Base-by-base conservation (phyloP, 2,113 vertebrate species). In the Muntiacus muntjak region DNA sequence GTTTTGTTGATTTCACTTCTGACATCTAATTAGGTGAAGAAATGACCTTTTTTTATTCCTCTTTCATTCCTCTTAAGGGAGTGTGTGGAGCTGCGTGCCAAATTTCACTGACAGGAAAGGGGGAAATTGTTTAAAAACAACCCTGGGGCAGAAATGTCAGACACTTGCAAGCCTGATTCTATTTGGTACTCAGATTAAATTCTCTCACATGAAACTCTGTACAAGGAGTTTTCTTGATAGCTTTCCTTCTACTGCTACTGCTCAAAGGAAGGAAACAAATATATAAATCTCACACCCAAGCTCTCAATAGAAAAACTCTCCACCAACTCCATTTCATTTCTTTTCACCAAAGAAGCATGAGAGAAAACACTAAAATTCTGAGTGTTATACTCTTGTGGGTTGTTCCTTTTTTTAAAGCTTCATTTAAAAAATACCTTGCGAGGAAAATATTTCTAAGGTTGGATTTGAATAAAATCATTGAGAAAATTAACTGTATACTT, bases 401-500 rank as follows among this genome's bases (percentile, higher is more conserved):
- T 54, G 10, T 43, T 52, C 54, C 40, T 7, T 52, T 50, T 85
- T 86, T 91, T 36, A 64, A 88, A 23, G 14, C 7, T 57, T 86
- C 6, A 5, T 12, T 90, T 91, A 40, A n/a, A 58, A 89, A 92
- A 47, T 40, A 52, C 8, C 40, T 76, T 57, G 19, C 45, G 23
- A 82, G 47, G 36, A 58, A 19, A 81, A 55, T 54, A 54, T 60
- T 85, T 82, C 11, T 86, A 55, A n/a, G 30, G 14, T 40, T 45
- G 45, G 26, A 83, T 94, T 79, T 91, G 60, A 97, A 94, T 74
- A 83, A 54, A 87, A 89, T 91, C 30, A 94, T 45, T 62, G 76
- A 94, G 85, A 93, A 96, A 91, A 97, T 94, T 94, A 96, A 89
- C 50, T 74, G 13, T 88, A 83, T 71, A 21, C 36, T 97, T 97